Evolutionary conservation across 1,140 invertebrate species (phyloP).

Genomic region (Panonychus citri): DNA sequence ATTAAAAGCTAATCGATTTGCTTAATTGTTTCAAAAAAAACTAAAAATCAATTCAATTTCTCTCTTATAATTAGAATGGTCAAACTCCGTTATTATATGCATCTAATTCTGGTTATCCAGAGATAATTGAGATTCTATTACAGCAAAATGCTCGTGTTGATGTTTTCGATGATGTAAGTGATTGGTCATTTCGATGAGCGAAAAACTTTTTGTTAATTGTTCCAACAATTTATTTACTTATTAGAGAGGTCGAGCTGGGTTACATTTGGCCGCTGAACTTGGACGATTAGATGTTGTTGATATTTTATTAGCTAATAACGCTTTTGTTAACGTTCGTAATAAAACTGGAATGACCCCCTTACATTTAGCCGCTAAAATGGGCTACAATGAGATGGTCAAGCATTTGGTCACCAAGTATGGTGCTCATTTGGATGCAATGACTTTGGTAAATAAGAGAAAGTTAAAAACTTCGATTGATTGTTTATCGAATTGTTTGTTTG

Average conservation of each 20-base stretch:
- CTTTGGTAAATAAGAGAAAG: conserved; percentile 24
- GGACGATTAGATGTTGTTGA: conserved; percentile 76
- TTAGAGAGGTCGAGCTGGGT: conserved; percentile 73
- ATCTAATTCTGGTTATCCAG: conserved; percentile 33
- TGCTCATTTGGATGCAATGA: conserved; percentile 4
- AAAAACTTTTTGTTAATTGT: not conserved
- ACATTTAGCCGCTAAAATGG: conserved; percentile 86
- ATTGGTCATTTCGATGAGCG: not conserved
- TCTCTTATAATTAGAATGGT: conserved; percentile 32
- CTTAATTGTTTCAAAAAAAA: not conserved
- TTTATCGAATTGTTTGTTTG: not conserved
- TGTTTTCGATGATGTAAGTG: conserved; percentile 73
- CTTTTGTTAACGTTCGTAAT: conserved; percentile 69
- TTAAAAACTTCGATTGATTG: not conserved
- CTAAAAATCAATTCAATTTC: not conserved
- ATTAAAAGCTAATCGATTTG: not conserved
- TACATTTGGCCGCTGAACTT: conserved; percentile 82
- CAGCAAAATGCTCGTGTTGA: conserved; percentile 74
- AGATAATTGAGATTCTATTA: conserved; percentile 31
- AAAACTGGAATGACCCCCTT: conserved; percentile 86
- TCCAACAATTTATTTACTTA: conserved; percentile 36
- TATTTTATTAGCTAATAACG: conserved; percentile 79
- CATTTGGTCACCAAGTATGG: conserved; percentile 54
- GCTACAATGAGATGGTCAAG: conserved; percentile 87
- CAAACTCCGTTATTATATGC: conserved; percentile 93